A percentile compares a stretch with the other conserved stretches of the same genome.
phyloP scores from a whole-genome alignment of 64 coral and sea anemone genomes.

The Montipora sp. region DNA sequence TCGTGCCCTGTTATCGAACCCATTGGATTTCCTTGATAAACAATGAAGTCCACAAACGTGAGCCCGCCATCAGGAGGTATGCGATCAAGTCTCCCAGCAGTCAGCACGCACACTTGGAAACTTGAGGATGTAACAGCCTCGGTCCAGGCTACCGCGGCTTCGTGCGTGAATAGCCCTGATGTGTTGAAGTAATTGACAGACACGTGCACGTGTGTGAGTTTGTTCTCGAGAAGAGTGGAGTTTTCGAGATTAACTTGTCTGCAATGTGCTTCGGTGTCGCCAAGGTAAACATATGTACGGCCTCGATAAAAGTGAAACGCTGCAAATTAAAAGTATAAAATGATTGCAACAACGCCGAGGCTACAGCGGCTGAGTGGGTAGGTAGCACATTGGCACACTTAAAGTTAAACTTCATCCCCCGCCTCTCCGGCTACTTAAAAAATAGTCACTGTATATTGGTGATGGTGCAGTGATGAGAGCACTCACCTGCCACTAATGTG shows the following conservation, averaged over 20 bases:
- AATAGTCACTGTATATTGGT: too few species aligned
- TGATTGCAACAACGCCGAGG: background rate
- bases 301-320: conserved; percentile 66
- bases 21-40: conserved; percentile 67
- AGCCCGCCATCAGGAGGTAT: conserved; percentile 65
- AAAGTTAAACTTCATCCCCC: too few species aligned
- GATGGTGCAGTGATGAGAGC: too few species aligned
- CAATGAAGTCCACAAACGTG: conserved; percentile 72
- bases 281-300: conserved; percentile 53
- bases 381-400: too few species aligned
- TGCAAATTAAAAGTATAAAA: background rate
- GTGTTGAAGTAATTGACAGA: conserved; percentile 73
- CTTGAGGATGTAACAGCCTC: conserved; percentile 53
- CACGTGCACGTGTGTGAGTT: conserved; percentile 37
- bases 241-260: conserved; percentile 4
- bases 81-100: conserved; percentile 76
- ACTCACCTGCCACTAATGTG: too few species aligned
- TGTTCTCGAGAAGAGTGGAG: background rate
- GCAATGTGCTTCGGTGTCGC: conserved; percentile 60
- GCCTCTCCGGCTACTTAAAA: too few species aligned
- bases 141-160: conserved; percentile 84
- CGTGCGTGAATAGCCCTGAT: conserved; percentile 69
- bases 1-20: conserved; percentile 66
- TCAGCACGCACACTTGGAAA: conserved; percentile 72
- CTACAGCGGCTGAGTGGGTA: too few species aligned